Base-by-base conservation (phyloP, 2,888 invertebrate species). In the Caenorhabditis sulstoni region DNA sequence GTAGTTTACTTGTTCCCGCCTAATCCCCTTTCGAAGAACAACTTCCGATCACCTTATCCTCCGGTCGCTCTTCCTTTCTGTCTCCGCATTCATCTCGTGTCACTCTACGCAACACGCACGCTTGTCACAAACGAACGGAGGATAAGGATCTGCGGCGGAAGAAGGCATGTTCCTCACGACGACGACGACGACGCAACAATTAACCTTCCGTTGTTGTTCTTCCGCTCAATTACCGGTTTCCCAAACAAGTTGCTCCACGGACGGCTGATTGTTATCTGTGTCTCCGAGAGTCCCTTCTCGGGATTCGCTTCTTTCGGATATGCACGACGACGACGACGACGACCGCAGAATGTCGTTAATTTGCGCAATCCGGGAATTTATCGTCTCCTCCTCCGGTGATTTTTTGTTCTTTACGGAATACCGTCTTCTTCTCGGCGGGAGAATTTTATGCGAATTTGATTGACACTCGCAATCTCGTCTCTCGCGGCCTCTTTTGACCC, bases 401-500 rank as follows among this genome's bases (percentile, higher is more conserved):
- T 20, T 3, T 22, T 22, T 9, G 16, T 20, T 22, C 11, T 11
- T 14, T 11, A 8, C 4, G n/a, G 16, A 14, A 29, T 9, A 23
- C 16, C 5, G 29, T n/a, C n/a, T n/a, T n/a, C n/a, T n/a, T n/a
- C 22, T 62, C 49, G 49, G 47, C n/a, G n/a, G n/a, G n/a, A n/a
- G 47, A 29, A 5, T 57, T 57, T 66, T 58, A 67, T 67, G 18
- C 41, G 67, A 50, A 50, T 67, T 67, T 67, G 67, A 67, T 58
- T 58, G 67, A 67, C 67, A 37, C 47, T 3, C 20, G 18, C 18
- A 3, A 29, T 70, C 61, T 70, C 59, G 59, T 61, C 49, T 14
- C 14, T 44, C 23, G 37, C 53, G 65, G 53, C 59, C 68, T 44
- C 59, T 50, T 50, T 50, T 58, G 18, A 37, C 39, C 18, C n/a